Conservation (phyloP, 30 jellyfish, hydroid and myxozoan genomes). For the Aurelia aurita region DNA sequence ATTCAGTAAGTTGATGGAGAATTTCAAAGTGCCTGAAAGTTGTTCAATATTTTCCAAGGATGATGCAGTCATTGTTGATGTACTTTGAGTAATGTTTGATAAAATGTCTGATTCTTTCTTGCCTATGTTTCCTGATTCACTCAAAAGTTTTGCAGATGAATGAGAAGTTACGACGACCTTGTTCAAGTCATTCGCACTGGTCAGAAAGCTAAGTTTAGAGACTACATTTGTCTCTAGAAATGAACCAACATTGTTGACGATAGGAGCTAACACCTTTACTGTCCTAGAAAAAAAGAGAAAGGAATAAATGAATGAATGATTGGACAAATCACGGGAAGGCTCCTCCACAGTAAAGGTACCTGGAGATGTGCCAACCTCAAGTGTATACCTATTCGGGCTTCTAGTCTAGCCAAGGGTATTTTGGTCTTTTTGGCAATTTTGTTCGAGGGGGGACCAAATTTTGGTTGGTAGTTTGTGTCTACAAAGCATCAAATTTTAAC, state of each 20-base stretch:
- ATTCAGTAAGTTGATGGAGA: constrained; percentile 24
- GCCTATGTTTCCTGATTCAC: constrained; percentile 29
- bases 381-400: no score
- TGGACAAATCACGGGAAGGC: no score
- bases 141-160: constrained; percentile 42
- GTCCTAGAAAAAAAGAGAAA: constrained; percentile 20
- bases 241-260: constrained; percentile 7
- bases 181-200: constrained; percentile 65
- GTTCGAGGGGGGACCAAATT: no score
- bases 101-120: constrained; percentile 31
- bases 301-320: no score
- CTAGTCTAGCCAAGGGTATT: no score
- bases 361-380: no score
- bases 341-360: no score
- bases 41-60: constrained; percentile 78
- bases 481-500: no score
- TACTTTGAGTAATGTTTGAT: constrained; percentile 42
- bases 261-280: constrained; percentile 56
- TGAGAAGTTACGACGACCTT: constrained; percentile 50
- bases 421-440: no score
- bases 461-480: no score
- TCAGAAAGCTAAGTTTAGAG: constrained; percentile 10
- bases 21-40: constrained; percentile 40
- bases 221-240: constrained; percentile 52
- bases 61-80: constrained; percentile 60